phyloP scores from a whole-genome alignment of 2,113 vertebrate genomes.

The Manacus vitellinus region DNA sequence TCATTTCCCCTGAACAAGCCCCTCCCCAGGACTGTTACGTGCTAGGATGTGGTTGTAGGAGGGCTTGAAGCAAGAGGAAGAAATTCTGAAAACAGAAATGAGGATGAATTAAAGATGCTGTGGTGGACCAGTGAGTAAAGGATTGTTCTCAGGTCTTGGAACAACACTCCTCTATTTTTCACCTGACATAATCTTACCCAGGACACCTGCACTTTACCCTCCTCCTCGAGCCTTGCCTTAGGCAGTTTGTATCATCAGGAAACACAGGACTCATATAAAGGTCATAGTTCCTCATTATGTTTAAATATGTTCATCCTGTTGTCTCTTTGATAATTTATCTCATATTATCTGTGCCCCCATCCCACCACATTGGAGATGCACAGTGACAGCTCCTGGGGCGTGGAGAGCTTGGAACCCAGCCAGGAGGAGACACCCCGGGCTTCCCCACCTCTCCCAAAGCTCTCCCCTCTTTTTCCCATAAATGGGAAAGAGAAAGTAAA shows the following conservation, averaged over 20 bases:
- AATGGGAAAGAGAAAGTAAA: background rate
- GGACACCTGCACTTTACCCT: background rate
- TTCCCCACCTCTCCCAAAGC: background rate
- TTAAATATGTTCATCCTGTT: accelerated
- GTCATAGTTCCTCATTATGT: accelerated
- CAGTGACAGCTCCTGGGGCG: accelerated
- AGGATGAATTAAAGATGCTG: background rate
- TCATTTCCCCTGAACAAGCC: accelerated
- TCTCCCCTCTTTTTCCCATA: background rate
- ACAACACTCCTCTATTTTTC: background rate
- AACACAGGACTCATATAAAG: background rate
- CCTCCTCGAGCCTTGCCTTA: background rate
- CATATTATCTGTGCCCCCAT: background rate
- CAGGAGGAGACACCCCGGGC: background rate
- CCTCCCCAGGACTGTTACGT: accelerated
- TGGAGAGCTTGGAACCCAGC: background rate
- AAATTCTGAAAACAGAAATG: background rate
- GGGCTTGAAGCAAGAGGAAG: background rate
- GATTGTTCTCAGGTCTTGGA: background rate
- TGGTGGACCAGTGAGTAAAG: background rate
- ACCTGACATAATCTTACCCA: background rate
- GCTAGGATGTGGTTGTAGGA: accelerated
- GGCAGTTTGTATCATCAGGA: accelerated
- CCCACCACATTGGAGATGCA: accelerated
- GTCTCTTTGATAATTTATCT: accelerated